Percentiles rank a stretch among this genome's conserved stretches.
Evolutionary conservation across 2,797 vertebrate genomes (phyloP).

Genomic region (Tenualosa thibaudeaui): DNA sequence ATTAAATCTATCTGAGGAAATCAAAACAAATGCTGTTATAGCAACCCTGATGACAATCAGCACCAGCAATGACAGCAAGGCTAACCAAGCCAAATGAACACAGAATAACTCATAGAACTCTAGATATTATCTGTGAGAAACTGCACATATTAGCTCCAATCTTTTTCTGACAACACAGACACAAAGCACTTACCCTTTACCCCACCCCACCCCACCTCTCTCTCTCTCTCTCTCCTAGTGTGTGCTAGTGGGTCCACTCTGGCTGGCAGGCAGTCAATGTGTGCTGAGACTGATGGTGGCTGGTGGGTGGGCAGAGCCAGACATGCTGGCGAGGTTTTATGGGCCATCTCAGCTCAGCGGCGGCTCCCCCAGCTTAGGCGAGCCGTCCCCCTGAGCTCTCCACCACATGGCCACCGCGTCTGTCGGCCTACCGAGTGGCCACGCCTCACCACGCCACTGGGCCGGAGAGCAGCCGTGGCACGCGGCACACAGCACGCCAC

Average conservation of each 20-base stretch:
- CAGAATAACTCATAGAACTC: no score
- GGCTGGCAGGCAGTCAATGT: background rate
- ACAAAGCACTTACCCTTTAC: conserved; percentile 1
- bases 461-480: background rate
- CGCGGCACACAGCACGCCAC: background rate
- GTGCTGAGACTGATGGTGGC: conserved; percentile 24
- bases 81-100: background rate
- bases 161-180: background rate
- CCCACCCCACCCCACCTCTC: background rate
- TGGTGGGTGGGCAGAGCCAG: conserved; percentile 18
- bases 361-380: conserved; percentile 28
- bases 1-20: background rate
- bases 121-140: background rate
- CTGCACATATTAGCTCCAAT: background rate
- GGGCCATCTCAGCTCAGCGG: conserved; percentile 33
- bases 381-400: conserved; percentile 26
- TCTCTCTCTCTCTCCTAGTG: background rate
- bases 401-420: conserved; percentile 31
- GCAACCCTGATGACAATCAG: background rate
- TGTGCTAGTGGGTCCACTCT: background rate
- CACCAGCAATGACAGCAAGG: background rate
- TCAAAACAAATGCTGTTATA: background rate
- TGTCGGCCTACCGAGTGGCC: background rate
- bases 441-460: conserved; percentile 23
- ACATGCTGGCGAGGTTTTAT: conserved; percentile 37